Percentiles rank a stretch among this genome's conserved stretches.
Evolutionary conservation across 1,140 invertebrate species (phyloP).

Genomic region (Bathynomus jamesi): DNA sequence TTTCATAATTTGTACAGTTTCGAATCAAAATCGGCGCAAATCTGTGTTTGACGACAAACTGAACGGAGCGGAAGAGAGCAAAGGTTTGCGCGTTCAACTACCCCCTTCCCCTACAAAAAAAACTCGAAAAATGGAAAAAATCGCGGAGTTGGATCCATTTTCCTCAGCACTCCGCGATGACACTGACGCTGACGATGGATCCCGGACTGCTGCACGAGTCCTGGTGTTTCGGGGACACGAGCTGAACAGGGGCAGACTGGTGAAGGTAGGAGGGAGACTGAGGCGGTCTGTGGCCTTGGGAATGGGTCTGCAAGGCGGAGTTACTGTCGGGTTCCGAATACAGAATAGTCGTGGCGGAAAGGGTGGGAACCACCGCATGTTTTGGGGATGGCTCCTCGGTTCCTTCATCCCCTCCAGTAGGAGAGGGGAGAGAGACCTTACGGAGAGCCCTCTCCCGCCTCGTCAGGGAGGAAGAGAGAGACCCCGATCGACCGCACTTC

Average conservation of each 20-base stretch:
- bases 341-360: neutral
- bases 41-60: too few relatives aligned
- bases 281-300: neutral
- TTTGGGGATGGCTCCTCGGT: neutral
- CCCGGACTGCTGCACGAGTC: neutral
- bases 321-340: neutral
- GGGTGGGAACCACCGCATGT: neutral
- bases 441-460: neutral
- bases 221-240: neutral
- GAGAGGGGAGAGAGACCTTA: neutral
- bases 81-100: too few relatives aligned
- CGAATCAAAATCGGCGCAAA: too few relatives aligned
- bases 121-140: too few relatives aligned
- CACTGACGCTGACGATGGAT: neutral
- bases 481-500: neutral
- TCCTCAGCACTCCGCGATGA: neutral
- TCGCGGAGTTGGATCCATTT: too few relatives aligned
- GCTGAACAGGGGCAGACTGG: neutral
- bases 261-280: neutral
- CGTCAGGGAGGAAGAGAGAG: neutral
- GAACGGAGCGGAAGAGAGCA: too few relatives aligned
- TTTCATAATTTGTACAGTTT: too few relatives aligned
- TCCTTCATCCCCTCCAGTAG: neutral
- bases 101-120: too few relatives aligned
- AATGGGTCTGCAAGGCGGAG: neutral